These are phyloP conservation scores for Clepsis dumicolana DNA, from an alignment of 2,888 invertebrate genomes.

Conservation along the genomic window DNA sequence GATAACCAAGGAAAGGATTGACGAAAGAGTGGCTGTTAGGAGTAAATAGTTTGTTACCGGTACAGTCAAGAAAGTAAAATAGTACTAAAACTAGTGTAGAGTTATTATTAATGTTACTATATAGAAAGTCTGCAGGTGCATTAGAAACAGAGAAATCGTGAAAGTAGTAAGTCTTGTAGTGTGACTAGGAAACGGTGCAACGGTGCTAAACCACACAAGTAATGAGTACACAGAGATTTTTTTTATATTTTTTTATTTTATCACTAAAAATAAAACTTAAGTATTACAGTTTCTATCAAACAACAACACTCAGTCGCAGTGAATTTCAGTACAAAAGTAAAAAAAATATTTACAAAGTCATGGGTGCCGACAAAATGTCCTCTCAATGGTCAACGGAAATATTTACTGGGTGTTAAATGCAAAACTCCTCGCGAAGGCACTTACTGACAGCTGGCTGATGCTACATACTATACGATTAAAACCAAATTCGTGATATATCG, in stretches of 20 bases:
- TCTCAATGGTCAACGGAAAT: slow-evolving; percentile 62
- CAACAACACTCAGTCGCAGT: slow-evolving; percentile 84
- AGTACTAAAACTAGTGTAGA: slow-evolving; percentile 19
- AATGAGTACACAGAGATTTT: slow-evolving; percentile 73
- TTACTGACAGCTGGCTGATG: slow-evolving; percentile 48
- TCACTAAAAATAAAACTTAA: slow-evolving; percentile 85
- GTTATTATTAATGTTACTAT: slow-evolving; percentile 59
- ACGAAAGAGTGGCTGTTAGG: slow-evolving; percentile 31
- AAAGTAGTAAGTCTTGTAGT: slow-evolving; percentile 55
- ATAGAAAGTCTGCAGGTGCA: slow-evolving; percentile 66
- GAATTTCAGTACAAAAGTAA: slow-evolving; percentile 74
- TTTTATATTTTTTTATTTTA: slow-evolving; percentile 84
- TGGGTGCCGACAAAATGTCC: slow-evolving; percentile 60
- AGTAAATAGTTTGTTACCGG: slow-evolving; percentile 22
- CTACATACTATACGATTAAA: slow-evolving; percentile 54
- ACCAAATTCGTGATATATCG: slow-evolving; percentile 48
- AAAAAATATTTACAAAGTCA: slow-evolving; percentile 79
- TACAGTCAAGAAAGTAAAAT: slow-evolving; percentile 29
- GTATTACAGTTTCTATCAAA: slow-evolving; percentile 85
- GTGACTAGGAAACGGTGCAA: slow-evolving; percentile 72
- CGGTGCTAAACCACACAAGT: slow-evolving; percentile 67
- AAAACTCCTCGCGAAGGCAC: slow-evolving; percentile 54
- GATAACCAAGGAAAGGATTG: slow-evolving; percentile 37
- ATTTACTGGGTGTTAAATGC: slow-evolving; percentile 74
- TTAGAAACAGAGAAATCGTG: slow-evolving; percentile 65